These are phyloP conservation scores for Chrysochloris asiatica DNA, from an alignment of 2,113 vertebrate genomes.

Conservation along the genomic window DNA sequence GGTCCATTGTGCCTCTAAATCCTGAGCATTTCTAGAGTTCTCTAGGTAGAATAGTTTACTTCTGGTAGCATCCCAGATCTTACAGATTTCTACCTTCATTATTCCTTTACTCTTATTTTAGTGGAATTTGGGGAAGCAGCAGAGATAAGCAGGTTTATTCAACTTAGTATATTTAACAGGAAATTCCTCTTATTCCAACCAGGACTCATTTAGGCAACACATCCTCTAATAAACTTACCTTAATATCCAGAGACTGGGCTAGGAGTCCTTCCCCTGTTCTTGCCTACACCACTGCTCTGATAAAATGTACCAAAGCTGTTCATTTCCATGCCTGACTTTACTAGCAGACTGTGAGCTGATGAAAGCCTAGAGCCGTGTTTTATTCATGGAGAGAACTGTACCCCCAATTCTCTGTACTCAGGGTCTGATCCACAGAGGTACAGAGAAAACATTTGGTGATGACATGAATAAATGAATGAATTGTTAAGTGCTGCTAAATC, in stretches of 20 bases:
- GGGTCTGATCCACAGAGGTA: constrained; percentile 28
- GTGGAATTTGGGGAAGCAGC: constrained; percentile 22
- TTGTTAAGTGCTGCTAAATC: too few relatives aligned
- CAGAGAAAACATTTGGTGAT: constrained; percentile 19
- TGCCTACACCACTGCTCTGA: background rate
- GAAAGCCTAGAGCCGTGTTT: background rate
- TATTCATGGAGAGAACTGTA: background rate
- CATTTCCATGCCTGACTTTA: constrained; percentile 29
- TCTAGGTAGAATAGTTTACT: constrained; percentile 4
- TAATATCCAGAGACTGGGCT: background rate
- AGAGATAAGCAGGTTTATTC: constrained; percentile 50
- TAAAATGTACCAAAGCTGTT: constrained; percentile 40
- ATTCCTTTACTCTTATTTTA: constrained; percentile 52
- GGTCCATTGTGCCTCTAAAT: background rate
- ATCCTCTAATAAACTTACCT: constrained; percentile 59
- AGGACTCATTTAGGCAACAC: constrained; percentile 49
- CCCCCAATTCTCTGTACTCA: background rate
- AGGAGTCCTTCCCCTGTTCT: constrained; percentile 50
- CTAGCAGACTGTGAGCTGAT: background rate
- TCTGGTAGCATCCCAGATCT: constrained; percentile 9
- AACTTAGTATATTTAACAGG: constrained; percentile 52
- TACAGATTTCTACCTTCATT: constrained; percentile 23
- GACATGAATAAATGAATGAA: constrained; percentile 53
- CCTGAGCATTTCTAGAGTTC: background rate
- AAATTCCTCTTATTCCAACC: constrained; percentile 45